Evolutionary conservation across 2,113 vertebrate genomes (phyloP).

Genomic region (Esox niger): DNA sequence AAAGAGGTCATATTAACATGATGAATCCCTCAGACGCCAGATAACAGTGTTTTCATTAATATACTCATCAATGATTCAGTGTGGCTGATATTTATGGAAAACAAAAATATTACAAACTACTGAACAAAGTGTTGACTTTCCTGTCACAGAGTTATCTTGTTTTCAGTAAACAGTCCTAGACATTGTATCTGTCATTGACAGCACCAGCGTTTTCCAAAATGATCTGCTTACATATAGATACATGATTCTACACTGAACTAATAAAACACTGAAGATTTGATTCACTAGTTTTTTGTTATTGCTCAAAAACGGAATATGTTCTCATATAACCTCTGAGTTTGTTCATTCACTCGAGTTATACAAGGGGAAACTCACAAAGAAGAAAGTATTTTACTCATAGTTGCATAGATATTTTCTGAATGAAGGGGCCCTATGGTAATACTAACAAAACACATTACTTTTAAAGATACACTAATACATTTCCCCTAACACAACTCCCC

Average conservation of each 20-base stretch:
- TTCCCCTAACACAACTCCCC: neutral
- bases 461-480: too few relatives aligned
- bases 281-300: neutral
- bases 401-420: neutral
- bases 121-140: neutral
- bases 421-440: neutral
- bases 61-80: conserved; percentile 44
- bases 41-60: conserved; percentile 29
- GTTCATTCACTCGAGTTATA: conserved; percentile 8
- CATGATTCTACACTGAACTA: neutral
- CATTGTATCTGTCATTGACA: neutral
- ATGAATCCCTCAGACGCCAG: conserved; percentile 11
- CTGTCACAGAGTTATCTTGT: neutral
- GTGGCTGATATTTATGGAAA: conserved; percentile 20
- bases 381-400: neutral
- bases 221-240: neutral
- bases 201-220: neutral
- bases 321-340: neutral
- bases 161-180: neutral
- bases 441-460: too few relatives aligned
- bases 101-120: neutral
- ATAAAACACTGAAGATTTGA: neutral
- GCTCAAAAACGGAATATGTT: neutral
- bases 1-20: conserved; percentile 5
- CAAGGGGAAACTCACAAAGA: conserved; percentile 1